Evolutionary conservation across 2,888 invertebrate genomes (phyloP).

Genomic region (Scaeva pyrastri): DNA sequence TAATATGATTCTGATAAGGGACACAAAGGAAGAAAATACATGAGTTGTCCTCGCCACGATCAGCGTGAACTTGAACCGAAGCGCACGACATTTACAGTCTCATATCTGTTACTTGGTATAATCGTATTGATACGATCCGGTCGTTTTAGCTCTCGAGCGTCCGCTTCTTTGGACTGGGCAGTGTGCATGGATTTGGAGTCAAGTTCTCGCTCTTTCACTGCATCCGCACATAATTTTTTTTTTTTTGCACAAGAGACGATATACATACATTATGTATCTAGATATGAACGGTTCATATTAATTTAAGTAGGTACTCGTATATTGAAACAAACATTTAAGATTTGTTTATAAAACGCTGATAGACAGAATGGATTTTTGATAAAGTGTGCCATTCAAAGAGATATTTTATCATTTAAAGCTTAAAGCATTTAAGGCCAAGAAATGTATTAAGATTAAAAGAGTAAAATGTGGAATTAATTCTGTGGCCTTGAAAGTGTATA

Average conservation of each 20-base stretch:
- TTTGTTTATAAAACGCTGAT: neutral
- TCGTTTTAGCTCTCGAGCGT: neutral
- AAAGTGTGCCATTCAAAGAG: too few species aligned
- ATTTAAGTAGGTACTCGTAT: neutral
- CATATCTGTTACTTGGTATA: conserved; percentile 61
- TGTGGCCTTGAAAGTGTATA: too few species aligned
- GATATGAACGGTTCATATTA: neutral
- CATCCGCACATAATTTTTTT: conserved; percentile 2
- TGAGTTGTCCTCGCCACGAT: conserved; percentile 76
- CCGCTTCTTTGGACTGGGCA: too few species aligned
- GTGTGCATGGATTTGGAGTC: neutral
- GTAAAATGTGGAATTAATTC: too few species aligned
- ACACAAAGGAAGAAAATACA: conserved; percentile 62
- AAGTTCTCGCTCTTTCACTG: neutral
- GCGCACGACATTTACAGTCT: conserved; percentile 73
- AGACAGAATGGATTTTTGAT: too few species aligned
- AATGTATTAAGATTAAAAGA: too few species aligned
- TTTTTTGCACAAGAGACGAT: neutral
- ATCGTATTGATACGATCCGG: conserved; percentile 28
- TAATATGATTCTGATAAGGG: conserved; percentile 77
- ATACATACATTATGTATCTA: too few species aligned
- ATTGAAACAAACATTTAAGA: conserved; percentile 1
- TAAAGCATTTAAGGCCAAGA: too few species aligned
- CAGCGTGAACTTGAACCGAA: conserved; percentile 77
- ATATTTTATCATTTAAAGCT: too few species aligned